Base-by-base conservation (phyloP, 2,113 vertebrate species). In the Jaculus jaculus region DNA sequence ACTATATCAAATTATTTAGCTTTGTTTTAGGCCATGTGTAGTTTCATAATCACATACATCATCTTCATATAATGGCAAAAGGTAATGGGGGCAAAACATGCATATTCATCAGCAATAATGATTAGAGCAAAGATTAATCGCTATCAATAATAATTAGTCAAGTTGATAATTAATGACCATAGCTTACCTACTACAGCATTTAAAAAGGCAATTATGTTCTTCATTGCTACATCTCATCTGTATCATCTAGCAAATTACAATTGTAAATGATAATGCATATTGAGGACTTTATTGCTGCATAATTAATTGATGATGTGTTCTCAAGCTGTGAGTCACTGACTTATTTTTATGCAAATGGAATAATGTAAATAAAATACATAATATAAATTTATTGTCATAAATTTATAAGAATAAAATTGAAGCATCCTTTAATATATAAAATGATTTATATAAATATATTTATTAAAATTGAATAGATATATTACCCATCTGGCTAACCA, bases 71-170 rank as follows among this genome's bases (percentile, higher is more conserved):
- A 51, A 78, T 97, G 92, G 30, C 51, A 84, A 84, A 97, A 97
- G 21, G 84, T 80, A 90, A 95, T 69, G 21, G 24, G 80, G 85
- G 32, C 79, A 87, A 96, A 89, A 90, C n/a, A 85, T 94, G 39
- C 96, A 90, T 86, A 96, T 79, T 96, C 82, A 97, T 97, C 92
- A 97, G 78, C 78, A 96, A 78, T 96, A 96, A 96, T 97, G 94
- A 97, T 77, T 88, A 96, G 95, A 96, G 86, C 80, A 97, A 96
- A 97, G 96, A 96, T 72, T 97, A 92, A 96, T 98, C 96, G 77
- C 61, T 96, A 83, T 85, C 2, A 15, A 96, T 97, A 85, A 78
- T 96, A 97, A 97, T 97, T 97, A 97, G 82, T 97, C 92, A 96
- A 95, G 60, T 11, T 96, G 58, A 95, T 97, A 97, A 95, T 95